These are phyloP conservation scores for Corbicula japonica DNA, from an alignment of 2,888 invertebrate genomes.

Conservation along the genomic window DNA sequence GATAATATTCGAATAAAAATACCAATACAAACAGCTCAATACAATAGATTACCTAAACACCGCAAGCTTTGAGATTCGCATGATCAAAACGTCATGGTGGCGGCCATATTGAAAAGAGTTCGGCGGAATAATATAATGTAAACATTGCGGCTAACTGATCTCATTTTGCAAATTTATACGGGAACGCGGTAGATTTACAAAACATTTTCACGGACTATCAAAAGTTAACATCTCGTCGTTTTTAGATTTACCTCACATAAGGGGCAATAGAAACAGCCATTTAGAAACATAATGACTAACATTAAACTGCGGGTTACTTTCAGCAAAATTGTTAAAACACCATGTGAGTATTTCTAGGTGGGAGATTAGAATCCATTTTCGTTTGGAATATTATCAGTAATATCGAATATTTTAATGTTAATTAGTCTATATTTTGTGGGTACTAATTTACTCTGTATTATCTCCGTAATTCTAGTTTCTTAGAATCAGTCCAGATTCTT, in stretches of 20 bases:
- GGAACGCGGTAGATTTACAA: conserved; percentile 43
- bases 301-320: conserved; percentile 37
- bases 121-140: conserved; percentile 52
- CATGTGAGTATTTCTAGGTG: conserved; percentile 27
- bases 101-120: conserved; percentile 67
- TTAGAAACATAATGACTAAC: conserved; percentile 58
- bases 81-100: conserved; percentile 9
- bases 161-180: conserved; percentile 18
- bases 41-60: neutral
- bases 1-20: too few relatives aligned
- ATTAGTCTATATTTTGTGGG: too few relatives aligned
- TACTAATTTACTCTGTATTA: too few relatives aligned
- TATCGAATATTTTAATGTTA: too few relatives aligned
- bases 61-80: neutral
- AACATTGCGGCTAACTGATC: conserved; percentile 42
- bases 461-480: too few relatives aligned
- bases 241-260: conserved; percentile 67
- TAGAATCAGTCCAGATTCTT: too few relatives aligned
- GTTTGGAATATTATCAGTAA: too few relatives aligned
- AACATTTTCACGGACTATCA: conserved; percentile 64
- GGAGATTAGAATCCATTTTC: too few relatives aligned
- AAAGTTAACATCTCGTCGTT: conserved; percentile 62
- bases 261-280: conserved; percentile 61
- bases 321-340: conserved; percentile 21
- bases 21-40: too few relatives aligned